A percentile compares a stretch with the other conserved stretches of the same genome.
Conservation (phyloP, 2,113 vertebrate genomes). For the Redunca redunca region DNA sequence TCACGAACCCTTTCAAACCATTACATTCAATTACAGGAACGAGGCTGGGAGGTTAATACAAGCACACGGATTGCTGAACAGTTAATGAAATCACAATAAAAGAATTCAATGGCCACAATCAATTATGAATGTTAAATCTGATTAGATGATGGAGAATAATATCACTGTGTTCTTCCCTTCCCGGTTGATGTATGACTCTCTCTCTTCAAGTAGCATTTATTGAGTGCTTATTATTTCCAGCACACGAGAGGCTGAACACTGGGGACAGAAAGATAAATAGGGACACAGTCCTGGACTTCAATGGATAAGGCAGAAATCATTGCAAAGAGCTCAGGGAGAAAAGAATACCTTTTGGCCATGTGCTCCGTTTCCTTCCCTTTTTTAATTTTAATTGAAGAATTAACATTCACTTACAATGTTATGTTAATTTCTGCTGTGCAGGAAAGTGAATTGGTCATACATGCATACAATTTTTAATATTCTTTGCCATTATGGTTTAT, state of each 20-base stretch:
- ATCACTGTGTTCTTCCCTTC: background rate
- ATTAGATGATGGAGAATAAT: background rate
- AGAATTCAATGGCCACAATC: background rate
- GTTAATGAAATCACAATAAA: conserved; percentile 20
- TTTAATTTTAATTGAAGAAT: background rate
- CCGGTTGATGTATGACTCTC: background rate
- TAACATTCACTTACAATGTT: background rate
- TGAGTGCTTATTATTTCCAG: background rate
- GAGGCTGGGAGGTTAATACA: background rate
- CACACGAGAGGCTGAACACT: background rate
- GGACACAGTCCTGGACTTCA: background rate
- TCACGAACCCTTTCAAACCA: background rate
- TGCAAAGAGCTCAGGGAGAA: background rate
- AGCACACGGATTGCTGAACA: background rate
- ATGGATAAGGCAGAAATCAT: background rate
- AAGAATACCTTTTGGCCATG: background rate
- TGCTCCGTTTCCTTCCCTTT: background rate
- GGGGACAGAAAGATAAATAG: background rate
- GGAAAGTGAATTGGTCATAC: background rate
- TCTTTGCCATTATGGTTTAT: background rate
- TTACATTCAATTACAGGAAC: background rate
- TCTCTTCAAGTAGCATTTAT: background rate
- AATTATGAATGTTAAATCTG: conserved; percentile 23
- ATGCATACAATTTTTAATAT: background rate
- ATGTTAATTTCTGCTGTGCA: background rate